A percentile compares a stretch with the other conserved stretches of the same genome.
Evolutionary conservation across 1,140 invertebrate genomes (phyloP).

Genomic region (Drusus annulatus): DNA sequence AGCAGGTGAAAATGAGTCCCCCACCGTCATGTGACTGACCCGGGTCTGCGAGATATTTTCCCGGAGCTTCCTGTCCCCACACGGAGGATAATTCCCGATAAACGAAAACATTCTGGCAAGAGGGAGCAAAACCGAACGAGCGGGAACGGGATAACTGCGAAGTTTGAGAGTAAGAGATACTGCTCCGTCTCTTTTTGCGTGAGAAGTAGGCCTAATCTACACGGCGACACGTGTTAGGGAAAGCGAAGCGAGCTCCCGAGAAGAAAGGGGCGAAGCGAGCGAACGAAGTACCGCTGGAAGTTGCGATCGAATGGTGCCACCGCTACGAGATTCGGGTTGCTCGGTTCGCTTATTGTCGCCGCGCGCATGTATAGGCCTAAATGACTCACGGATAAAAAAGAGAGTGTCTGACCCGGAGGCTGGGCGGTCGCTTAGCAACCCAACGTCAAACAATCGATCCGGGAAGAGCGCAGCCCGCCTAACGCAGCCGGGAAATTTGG

Average conservation of each 20-base stretch:
- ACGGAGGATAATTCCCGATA: slow-evolving; percentile 44
- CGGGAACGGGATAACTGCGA: not conserved
- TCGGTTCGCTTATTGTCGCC: slow-evolving; percentile 14
- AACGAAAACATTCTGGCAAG: slow-evolving; percentile 39
- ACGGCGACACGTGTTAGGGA: not conserved
- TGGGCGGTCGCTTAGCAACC: slow-evolving; percentile 53
- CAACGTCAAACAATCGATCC: slow-evolving; percentile 54
- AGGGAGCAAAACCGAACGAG: not conserved
- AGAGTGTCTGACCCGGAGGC: slow-evolving; percentile 52
- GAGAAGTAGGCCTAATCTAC: slow-evolving; percentile 18
- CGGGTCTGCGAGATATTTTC: slow-evolving; percentile 2
- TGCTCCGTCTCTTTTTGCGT: slow-evolving; percentile 23
- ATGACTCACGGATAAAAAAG: slow-evolving; percentile 49
- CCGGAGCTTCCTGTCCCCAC: not conserved
- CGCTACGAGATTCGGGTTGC: not conserved
- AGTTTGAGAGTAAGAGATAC: slow-evolving; percentile 20
- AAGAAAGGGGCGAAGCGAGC: slow-evolving; percentile 18
- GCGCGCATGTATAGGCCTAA: slow-evolving; percentile 33
- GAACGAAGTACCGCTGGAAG: not conserved
- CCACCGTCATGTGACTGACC: slow-evolving; percentile 27
- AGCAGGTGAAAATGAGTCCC: slow-evolving; percentile 11
- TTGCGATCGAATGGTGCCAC: not conserved
- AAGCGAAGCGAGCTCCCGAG: not conserved
- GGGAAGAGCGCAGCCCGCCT: slow-evolving; percentile 29
- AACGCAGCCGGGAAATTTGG: slow-evolving; percentile 39